These are phyloP conservation scores for Dexiosoma caninum DNA, from an alignment of 2,888 invertebrate genomes.

Conservation along the genomic window DNA sequence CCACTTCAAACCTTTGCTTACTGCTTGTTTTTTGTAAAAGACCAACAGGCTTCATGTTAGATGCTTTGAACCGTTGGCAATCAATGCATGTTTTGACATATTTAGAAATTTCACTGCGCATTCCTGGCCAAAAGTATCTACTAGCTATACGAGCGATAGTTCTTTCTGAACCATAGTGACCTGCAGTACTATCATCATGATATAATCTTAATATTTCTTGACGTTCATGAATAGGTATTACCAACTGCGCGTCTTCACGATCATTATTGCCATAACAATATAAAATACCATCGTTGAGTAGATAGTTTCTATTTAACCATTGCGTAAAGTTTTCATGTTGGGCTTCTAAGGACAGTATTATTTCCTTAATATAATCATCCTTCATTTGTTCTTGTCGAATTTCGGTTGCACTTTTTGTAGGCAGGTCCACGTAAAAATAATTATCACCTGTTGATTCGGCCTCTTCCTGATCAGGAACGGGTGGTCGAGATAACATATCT, in stretches of 20 bases:
- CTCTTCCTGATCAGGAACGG: not conserved
- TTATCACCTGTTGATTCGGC: not conserved
- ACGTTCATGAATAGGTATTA: slow-evolving; percentile 34
- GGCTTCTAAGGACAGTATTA: slow-evolving; percentile 13
- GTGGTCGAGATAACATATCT: slow-evolving; percentile 52
- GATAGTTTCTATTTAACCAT: slow-evolving; percentile 1
- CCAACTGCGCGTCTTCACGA: slow-evolving; percentile 38
- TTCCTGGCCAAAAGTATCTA: slow-evolving; percentile 61
- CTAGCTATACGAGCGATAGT: slow-evolving; percentile 49
- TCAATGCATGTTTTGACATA: slow-evolving; percentile 49
- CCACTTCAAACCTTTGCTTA: slow-evolving; percentile 60
- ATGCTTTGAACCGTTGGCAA: slow-evolving; percentile 57
- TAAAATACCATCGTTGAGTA: slow-evolving; percentile 30
- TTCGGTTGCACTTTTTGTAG: slow-evolving; percentile 32
- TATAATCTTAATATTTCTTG: slow-evolving; percentile 28
- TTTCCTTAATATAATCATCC: not conserved
- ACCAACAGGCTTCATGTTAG: slow-evolving; percentile 60
- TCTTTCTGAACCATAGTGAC: slow-evolving; percentile 55
- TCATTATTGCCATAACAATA: slow-evolving; percentile 46
- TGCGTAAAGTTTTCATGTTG: slow-evolving; percentile 7
- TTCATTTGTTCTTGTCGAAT: slow-evolving; percentile 28
- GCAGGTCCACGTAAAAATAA: slow-evolving; percentile 35
- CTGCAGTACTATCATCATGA: slow-evolving; percentile 60
- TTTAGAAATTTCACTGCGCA: slow-evolving; percentile 47
- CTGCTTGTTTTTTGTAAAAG: slow-evolving; percentile 59